Percentiles rank a stretch among this genome's conserved stretches.
These are phyloP conservation scores for Ridgeia piscesae DNA, from an alignment of 1,140 invertebrate genomes.

Conservation along the genomic window DNA sequence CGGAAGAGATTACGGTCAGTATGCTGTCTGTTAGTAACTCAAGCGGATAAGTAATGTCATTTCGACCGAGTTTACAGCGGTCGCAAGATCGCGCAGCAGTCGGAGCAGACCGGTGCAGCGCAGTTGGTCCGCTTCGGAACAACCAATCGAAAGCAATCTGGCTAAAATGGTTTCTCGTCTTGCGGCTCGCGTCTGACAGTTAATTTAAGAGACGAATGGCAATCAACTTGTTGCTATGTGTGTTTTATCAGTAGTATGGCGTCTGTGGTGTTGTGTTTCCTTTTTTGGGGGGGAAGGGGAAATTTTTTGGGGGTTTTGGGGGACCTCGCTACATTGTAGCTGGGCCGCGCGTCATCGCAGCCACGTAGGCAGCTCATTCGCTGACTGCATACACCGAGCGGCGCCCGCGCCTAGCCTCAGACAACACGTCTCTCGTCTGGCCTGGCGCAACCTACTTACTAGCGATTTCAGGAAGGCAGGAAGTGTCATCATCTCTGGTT, in stretches of 20 bases:
- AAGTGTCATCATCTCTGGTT: not conserved
- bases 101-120: not conserved
- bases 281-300: not conserved
- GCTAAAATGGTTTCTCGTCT: not conserved
- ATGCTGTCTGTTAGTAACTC: not conserved
- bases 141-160: not conserved
- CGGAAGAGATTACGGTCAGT: not conserved
- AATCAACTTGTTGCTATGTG: not conserved
- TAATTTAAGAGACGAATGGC: not conserved
- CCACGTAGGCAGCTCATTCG: not conserved
- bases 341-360: not conserved
- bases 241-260: not conserved
- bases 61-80: not conserved
- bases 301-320: too few relatives aligned
- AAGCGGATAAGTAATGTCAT: not conserved
- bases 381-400: not conserved
- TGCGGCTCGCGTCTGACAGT: not conserved
- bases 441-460: not conserved
- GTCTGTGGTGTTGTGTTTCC: not conserved
- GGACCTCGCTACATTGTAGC: not conserved
- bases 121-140: constrained; percentile 3
- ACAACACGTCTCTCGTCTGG: not conserved
- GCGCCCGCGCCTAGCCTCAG: too few relatives aligned
- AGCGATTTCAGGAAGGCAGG: not conserved
- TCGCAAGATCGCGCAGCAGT: not conserved